These are phyloP conservation scores for Alcis repandata DNA, from an alignment of 2,888 invertebrate genomes.

Conservation along the genomic window DNA sequence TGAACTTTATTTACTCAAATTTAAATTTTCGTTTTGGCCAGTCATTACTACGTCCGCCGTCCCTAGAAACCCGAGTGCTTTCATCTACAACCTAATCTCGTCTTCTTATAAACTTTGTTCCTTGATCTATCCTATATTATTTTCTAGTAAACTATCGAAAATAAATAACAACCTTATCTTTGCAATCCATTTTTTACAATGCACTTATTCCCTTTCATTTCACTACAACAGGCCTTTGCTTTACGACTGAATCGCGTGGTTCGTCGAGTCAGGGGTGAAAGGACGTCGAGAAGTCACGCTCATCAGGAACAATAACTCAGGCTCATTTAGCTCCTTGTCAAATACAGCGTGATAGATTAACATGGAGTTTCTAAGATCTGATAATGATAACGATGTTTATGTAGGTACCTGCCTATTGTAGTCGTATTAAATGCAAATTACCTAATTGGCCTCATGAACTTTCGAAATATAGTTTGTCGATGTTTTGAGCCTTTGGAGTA, in stretches of 20 bases:
- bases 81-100: too few relatives aligned
- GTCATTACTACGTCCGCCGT: too few relatives aligned
- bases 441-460: not conserved
- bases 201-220: slow-evolving; percentile 8
- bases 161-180: not conserved
- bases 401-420: not conserved
- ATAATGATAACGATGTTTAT: not conserved
- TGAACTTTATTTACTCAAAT: too few relatives aligned
- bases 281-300: slow-evolving; percentile 25
- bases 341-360: slow-evolving; percentile 14
- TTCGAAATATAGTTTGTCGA: too few relatives aligned
- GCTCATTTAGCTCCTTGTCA: slow-evolving; percentile 21
- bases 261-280: slow-evolving; percentile 37
- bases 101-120: too few relatives aligned
- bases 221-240: slow-evolving; percentile 41
- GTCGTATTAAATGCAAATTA: too few relatives aligned
- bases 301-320: slow-evolving; percentile 20
- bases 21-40: too few relatives aligned
- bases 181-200: slow-evolving; percentile 1
- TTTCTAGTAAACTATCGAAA: too few relatives aligned
- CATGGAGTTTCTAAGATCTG: slow-evolving; percentile 3
- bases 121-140: too few relatives aligned
- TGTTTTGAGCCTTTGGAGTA: too few relatives aligned
- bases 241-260: slow-evolving; percentile 59
- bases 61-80: too few relatives aligned